Evolutionary conservation across 2,113 vertebrate genomes (phyloP), one percentile per base, ranked within the genome.

Genomic region (Oncorhynchus clarkii): DNA sequence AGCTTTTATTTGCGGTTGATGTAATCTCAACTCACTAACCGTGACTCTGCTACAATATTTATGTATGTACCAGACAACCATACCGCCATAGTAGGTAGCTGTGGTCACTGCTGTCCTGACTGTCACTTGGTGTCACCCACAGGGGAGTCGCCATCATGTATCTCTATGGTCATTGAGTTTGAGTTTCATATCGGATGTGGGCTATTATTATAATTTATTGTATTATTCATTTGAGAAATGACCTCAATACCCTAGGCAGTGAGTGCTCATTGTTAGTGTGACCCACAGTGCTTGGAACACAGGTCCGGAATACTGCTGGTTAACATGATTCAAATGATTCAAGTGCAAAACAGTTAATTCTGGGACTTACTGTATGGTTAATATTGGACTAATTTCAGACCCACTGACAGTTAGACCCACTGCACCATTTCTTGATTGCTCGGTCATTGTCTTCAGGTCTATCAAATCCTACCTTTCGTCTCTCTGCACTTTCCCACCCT

Each of bases 121-220:
- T 80, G 71, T 79, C 82, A 78, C 64, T 72, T 81, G 75, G 48
- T 59, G 74, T 82, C 81, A 74, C 82, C 27, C 39, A 39, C 39
- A 39, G 39, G 16, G 77, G 78, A 74, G 57, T 11, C 9, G 9
- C 9, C 39, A 11, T 45, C 39, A 45, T 45, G 27, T 27, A 27
- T 27, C 9, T 45, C 39, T 45, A 45, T 45, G 39, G 16, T 69
- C 86, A 82, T 81, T 86, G 39, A 11, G 83, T 87, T 85, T 85
- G 82, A 75, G 80, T 72, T 72, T 82, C 80, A 85, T 84, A 82
- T 74, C 57, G 71, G 76, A 87, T 45, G 39, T 9, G 76, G 74
- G 80, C 82, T 87, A 84, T 88, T 85, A 88, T 79, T 80, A 76
- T 79, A 75, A 88, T 85, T 75, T 68, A 59, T 68, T 89, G 59